Conservation (phyloP, 2,888 invertebrate genomes). For the Aphelenchoides bicaudatus region DNA sequence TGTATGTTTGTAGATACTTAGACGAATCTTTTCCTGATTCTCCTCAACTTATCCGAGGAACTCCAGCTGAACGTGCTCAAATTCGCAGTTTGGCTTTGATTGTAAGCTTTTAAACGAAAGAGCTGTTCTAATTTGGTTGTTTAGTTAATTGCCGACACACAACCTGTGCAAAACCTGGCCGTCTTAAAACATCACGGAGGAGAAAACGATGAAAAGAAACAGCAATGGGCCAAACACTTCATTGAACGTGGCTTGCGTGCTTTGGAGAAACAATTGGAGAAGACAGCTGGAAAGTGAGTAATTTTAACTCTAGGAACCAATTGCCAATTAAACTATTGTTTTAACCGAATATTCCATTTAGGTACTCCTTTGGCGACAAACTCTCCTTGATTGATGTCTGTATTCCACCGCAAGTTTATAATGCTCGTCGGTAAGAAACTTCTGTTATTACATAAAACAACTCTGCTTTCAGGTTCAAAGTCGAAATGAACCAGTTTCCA, state of each 20-base stretch:
- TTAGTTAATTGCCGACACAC: conserved; percentile 33
- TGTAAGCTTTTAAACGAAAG: conserved; percentile 29
- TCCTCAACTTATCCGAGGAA: conserved; percentile 65
- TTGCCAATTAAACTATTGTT: too few species aligned
- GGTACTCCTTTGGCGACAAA: conserved; percentile 76
- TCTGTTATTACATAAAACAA: neutral
- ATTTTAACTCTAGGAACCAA: too few species aligned
- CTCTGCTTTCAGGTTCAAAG: conserved; percentile 73
- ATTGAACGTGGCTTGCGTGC: conserved; percentile 30
- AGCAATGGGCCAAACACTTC: conserved; percentile 37
- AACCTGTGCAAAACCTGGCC: conserved; percentile 39
- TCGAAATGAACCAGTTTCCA: conserved; percentile 82
- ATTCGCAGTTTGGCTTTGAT: conserved; percentile 65
- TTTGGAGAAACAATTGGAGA: conserved; percentile 29
- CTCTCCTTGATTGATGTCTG: conserved; percentile 91
- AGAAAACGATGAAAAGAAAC: conserved; percentile 25
- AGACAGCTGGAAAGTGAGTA: conserved; percentile 32
- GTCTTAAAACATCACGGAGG: conserved; percentile 22
- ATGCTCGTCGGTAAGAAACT: conserved; percentile 74
- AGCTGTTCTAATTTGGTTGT: conserved; percentile 9
- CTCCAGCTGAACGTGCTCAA: conserved; percentile 79
- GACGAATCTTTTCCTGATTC: conserved; percentile 22
- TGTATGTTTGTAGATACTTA: too few species aligned
- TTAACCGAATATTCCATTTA: too few species aligned
- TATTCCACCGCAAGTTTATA: conserved; percentile 89